Conservation (phyloP, 2,113 vertebrate species). For the Galemys pyrenaicus region DNA sequence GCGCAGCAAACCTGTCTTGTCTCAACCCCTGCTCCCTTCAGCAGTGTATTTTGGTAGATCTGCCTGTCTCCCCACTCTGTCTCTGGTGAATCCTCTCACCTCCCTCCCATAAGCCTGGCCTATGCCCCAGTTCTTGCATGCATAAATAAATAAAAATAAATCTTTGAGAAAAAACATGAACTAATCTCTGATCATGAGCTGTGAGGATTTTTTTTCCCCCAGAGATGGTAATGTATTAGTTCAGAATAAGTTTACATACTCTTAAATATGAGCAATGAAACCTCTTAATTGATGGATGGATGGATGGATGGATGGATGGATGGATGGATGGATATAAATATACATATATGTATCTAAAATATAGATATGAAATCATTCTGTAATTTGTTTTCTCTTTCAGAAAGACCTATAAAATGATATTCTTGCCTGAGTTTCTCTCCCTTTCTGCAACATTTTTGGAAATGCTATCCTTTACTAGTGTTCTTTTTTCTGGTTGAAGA, state of each 20-base stretch:
- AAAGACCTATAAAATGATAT: not conserved
- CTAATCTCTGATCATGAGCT: not conserved
- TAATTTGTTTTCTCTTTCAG: not conserved
- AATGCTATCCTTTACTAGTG: not conserved
- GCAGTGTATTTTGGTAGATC: no score
- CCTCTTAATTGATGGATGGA: no score
- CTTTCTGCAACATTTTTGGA: not conserved
- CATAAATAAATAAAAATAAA: no score
- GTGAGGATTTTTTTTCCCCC: not conserved
- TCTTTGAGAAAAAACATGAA: no score
- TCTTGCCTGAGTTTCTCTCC: not conserved
- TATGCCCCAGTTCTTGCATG: no score
- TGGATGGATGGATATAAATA: not conserved
- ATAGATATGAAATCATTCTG: not conserved
- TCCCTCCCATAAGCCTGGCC: no score
- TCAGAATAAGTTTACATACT: not conserved
- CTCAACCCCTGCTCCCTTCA: no score
- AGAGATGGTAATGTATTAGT: not conserved
- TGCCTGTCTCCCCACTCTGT: no score
- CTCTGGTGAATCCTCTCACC: no score
- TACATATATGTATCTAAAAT: not conserved
- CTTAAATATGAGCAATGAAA: not conserved
- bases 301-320: no score
- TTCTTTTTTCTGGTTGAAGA: not conserved
- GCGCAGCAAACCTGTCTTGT: no score